Conservation (phyloP, 2,797 vertebrate genomes). For the Paguma larvata region DNA sequence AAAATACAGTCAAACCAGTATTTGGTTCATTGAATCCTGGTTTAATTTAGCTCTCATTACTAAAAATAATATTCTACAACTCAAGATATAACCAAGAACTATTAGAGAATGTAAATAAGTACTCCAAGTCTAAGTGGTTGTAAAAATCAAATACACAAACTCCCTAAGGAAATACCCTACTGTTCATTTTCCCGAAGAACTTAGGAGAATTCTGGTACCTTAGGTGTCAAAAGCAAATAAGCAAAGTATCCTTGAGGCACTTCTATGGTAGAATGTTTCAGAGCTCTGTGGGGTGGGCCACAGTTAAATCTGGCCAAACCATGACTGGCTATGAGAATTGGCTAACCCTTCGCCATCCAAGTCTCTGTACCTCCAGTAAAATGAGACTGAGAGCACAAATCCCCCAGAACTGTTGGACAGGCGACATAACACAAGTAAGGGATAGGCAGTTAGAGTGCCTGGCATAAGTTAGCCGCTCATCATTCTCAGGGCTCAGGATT, state of each 20-base stretch:
- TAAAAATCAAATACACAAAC: background rate
- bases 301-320: background rate
- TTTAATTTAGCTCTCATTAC: background rate
- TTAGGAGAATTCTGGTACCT: background rate
- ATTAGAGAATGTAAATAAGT: background rate
- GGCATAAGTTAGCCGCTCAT: background rate
- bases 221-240: background rate
- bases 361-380: background rate
- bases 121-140: background rate
- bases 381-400: background rate
- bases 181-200: background rate
- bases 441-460: background rate
- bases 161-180: background rate
- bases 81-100: slow-evolving; percentile 31
- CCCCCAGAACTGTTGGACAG: background rate
- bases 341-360: background rate
- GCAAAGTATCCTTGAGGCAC: background rate
- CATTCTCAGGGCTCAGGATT: background rate
- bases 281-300: slow-evolving; percentile 43
- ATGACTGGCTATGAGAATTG: background rate
- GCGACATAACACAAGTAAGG: background rate
- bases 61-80: slow-evolving; percentile 8
- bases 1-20: background rate
- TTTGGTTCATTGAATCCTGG: background rate
- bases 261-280: background rate